phyloP scores from a whole-genome alignment of 2,113 vertebrate species.

The Perccottus glenii region DNA sequence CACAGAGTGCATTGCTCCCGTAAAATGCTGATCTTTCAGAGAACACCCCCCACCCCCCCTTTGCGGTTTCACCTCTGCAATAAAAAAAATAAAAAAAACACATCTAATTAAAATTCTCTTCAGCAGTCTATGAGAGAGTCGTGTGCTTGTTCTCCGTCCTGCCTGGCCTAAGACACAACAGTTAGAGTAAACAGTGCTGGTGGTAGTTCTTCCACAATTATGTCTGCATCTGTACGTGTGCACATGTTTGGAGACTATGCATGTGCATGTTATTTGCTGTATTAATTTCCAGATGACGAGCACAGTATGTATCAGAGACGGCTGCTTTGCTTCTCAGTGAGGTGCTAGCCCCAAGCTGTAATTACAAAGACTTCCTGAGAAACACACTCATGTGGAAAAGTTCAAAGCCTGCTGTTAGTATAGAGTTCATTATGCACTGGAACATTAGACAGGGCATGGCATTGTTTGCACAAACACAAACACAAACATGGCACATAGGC shows the following conservation, averaged over 20 bases:
- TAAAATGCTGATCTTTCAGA: slow-evolving; percentile 53
- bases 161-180: slow-evolving; percentile 18
- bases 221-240: neutral
- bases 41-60: slow-evolving; percentile 23
- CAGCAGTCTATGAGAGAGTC: slow-evolving; percentile 44
- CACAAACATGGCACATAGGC: neutral
- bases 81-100: slow-evolving; percentile 54
- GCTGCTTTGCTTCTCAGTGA: slow-evolving; percentile 53
- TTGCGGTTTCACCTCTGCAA: slow-evolving; percentile 59
- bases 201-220: slow-evolving; percentile 14
- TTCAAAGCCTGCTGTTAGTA: slow-evolving; percentile 63
- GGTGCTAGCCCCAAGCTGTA: slow-evolving; percentile 62
- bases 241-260: neutral
- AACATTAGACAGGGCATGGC: slow-evolving; percentile 8
- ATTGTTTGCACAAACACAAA: slow-evolving; percentile 28
- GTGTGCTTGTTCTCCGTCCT: slow-evolving; percentile 7
- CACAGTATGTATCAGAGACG: slow-evolving; percentile 31
- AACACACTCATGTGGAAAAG: slow-evolving; percentile 59
- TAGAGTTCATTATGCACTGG: slow-evolving; percentile 28
- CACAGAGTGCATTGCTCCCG: slow-evolving; percentile 20
- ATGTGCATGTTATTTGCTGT: slow-evolving; percentile 54
- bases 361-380: slow-evolving; percentile 72
- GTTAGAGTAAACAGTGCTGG: slow-evolving; percentile 36
- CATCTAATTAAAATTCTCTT: slow-evolving; percentile 71
- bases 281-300: slow-evolving; percentile 63